Base-by-base conservation (phyloP, 2,797 vertebrate genomes). In the Dryobates pubescens region DNA sequence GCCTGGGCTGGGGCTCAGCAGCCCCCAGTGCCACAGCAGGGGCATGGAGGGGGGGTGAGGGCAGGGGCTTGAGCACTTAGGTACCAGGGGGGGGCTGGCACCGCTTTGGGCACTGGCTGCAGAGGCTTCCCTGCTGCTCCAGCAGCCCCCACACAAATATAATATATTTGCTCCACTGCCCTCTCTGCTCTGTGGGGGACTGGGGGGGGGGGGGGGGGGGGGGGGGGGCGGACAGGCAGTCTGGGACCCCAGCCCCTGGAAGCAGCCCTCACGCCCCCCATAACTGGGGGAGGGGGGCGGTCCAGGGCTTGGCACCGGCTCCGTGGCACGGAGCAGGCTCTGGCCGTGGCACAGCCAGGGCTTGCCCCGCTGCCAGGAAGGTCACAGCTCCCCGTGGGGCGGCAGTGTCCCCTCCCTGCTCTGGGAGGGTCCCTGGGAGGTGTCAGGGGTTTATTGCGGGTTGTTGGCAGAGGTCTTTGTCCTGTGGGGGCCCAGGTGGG, bases 61-160 rank as follows among this genome's bases (percentile, higher is more conserved):
- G 47, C 41, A 41, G 41, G 38, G 2, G 32, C 80, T 81, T 62
- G 85, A 76, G 77, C 89, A 78, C 72, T 63, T 36, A 56, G 83
- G 83, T 9, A 61, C 29, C 8, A 17, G 73, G 41, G 58, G 58
- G n/a, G 63, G 63, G 13, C 57, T 79, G 86, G 86, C 86, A 82
- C 82, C 4, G 77, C 94, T 95, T 87, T 56, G 84, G 41, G n/a
- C 72, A 56, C 87, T 19, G 84, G 61, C 81, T 69, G 78, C 83
- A 38, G 69, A 78, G 86, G 90, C 89, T 93, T 41, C 73, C 75
- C 76, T 22, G 47, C 47, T 22, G 47, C 47, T 68, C 94, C 62
- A 49, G 47, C 47, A 49, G 47, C 47, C 72, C 94, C 62, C 93
- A 87, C 84, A 78, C 57, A 94, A 96, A 96, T 94, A 94, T 96